Evolutionary conservation across 2,113 vertebrate genomes (phyloP).

Genomic region (Trogon surrucura): DNA sequence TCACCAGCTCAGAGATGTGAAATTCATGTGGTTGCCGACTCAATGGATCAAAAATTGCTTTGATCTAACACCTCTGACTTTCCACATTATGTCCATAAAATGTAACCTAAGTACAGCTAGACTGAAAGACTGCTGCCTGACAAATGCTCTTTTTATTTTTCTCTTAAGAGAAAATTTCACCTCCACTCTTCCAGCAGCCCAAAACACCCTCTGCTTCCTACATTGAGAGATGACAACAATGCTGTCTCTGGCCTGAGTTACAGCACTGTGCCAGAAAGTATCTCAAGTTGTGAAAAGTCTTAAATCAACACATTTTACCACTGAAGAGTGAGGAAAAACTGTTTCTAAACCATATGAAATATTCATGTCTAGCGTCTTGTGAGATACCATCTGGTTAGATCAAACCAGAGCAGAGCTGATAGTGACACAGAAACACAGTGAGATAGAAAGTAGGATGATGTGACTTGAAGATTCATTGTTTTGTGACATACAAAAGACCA

Average conservation of each 20-base stretch:
- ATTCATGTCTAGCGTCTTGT: constrained; percentile 59
- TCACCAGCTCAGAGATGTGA: background rate
- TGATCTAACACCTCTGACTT: constrained; percentile 1
- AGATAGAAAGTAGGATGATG: background rate
- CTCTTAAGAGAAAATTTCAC: constrained; percentile 26
- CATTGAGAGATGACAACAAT: constrained; percentile 41
- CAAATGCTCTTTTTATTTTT: background rate
- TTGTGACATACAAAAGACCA: background rate
- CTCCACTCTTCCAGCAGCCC: background rate
- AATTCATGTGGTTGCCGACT: background rate
- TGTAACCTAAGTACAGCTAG: background rate
- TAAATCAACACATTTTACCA: constrained; percentile 50
- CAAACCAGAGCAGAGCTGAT: constrained; percentile 27
- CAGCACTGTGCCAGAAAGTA: background rate
- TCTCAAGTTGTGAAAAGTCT: constrained; percentile 40
- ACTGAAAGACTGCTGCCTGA: background rate
- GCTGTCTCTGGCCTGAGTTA: constrained; percentile 36
- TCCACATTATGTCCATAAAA: background rate
- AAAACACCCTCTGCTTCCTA: constrained; percentile 10
- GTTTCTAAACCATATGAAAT: constrained; percentile 52
- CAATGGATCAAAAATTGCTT: background rate
- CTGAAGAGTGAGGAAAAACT: constrained; percentile 33
- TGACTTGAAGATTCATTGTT: background rate
- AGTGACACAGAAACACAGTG: background rate
- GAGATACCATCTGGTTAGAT: constrained; percentile 61